These are phyloP conservation scores for Watsonalla binaria DNA, from an alignment of 2,888 invertebrate species.

Conservation along the genomic window DNA sequence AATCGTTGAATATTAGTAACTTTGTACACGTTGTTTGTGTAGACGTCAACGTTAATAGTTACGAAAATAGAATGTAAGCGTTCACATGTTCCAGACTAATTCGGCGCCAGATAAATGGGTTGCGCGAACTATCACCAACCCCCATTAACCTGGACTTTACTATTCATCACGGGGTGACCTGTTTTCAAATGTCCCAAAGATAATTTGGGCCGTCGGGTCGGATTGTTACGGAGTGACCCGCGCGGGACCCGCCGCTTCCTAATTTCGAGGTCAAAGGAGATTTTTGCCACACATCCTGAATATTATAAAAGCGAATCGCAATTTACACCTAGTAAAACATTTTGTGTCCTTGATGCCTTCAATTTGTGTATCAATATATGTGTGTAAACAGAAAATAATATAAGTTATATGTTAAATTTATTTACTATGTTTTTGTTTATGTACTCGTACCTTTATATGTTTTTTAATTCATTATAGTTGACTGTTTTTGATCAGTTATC, in stretches of 20 bases:
- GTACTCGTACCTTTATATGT: too few species aligned
- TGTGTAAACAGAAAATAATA: too few species aligned
- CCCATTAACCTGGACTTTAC: slow-evolving; percentile 54
- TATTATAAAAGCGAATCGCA: slow-evolving; percentile 51
- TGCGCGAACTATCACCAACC: slow-evolving; percentile 22
- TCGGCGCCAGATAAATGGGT: neutral
- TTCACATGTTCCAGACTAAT: neutral
- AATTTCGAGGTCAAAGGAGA: slow-evolving; percentile 54
- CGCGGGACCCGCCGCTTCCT: slow-evolving; percentile 41
- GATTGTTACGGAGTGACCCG: slow-evolving; percentile 57
- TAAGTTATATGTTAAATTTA: too few species aligned
- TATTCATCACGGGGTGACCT: slow-evolving; percentile 58
- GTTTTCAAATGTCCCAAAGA: slow-evolving; percentile 54
- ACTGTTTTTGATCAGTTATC: too few species aligned
- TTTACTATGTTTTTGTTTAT: too few species aligned
- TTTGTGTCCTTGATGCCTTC: neutral
- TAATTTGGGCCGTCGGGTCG: slow-evolving; percentile 58
- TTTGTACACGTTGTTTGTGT: too few species aligned
- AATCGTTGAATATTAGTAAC: too few species aligned
- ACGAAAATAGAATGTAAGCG: neutral
- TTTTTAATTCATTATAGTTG: too few species aligned
- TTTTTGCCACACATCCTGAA: slow-evolving; percentile 53
- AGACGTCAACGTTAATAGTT: too few species aligned
- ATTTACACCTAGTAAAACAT: slow-evolving; percentile 55
- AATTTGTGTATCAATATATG: too few species aligned